Evolutionary conservation across 2,797 vertebrate species (phyloP), one percentile per base, ranked within the genome.

Genomic region (Sebastes kiyomatsui): DNA sequence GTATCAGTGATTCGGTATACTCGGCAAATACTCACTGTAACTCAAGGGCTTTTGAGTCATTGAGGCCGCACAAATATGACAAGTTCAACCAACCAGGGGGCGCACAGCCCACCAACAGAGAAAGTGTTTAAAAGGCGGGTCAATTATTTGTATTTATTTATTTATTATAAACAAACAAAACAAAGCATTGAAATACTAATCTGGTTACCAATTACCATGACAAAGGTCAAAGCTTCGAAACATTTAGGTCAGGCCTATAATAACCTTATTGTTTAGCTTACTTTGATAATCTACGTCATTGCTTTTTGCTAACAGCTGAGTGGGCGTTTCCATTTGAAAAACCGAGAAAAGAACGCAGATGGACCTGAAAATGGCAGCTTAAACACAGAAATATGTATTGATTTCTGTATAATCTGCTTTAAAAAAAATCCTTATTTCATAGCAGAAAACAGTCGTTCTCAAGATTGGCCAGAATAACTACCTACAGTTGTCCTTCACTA

Each of bases 1-100:
- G 22, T 68, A 70, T 84, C 76, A 59, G 69, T 5, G 14, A 20
- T 30, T 75, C 55, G 12, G 11, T 59, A 2, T 23, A 38, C 66
- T 62, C 22, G 9, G 67, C 46, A 77, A 75, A 82, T 69, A 71
- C 68, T 59, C 25, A 5, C 35, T 20, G 23, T 16, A 49, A 14
- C 22, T 42, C 38, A 69, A 69, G 67, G 77, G 28, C 56, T 35
- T 72, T 28, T 46, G 61, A 72, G 72, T 67, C 67, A 23, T 9
- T 28, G 13, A 66, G 28, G 28, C 56, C 3, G 9, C 23, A 18
- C 9, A 20, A 27, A 27, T 22, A 23, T 49, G 23, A 14, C 38
- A 42, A 18, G 60, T 74, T 32, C 27, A 67, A 5, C 7, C 2
- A 4, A n/a, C 4, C 32, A 5, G 61, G 12, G 11, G 22, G 28